phyloP scores from a whole-genome alignment of 2,888 invertebrate genomes.

The Hermaeophaga mercurialis region DNA sequence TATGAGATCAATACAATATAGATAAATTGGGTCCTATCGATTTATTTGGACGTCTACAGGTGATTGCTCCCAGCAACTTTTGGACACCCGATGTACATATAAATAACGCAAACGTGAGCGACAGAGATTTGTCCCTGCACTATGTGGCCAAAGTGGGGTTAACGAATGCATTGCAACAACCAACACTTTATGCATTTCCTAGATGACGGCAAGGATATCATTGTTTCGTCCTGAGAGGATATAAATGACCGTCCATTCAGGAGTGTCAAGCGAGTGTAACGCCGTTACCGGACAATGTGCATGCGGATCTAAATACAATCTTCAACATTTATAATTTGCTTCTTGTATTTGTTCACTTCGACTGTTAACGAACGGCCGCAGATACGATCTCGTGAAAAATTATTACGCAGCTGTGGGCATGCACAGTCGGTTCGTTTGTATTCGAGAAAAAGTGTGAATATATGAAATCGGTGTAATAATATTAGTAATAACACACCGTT shows the following conservation, averaged over 20 bases:
- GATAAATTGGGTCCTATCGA: too few species aligned
- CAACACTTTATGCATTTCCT: slow-evolving; percentile 15
- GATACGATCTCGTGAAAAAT: slow-evolving; percentile 4
- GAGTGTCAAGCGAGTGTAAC: slow-evolving; percentile 19
- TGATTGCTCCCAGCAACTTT: too few species aligned
- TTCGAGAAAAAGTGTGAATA: too few species aligned
- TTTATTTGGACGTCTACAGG: too few species aligned
- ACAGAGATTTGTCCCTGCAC: too few species aligned
- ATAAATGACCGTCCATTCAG: slow-evolving; percentile 20
- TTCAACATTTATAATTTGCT: slow-evolving; percentile 22
- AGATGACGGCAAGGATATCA: slow-evolving; percentile 20
- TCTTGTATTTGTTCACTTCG: slow-evolving; percentile 12
- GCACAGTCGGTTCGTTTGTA: not conserved
- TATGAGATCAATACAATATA: too few species aligned
- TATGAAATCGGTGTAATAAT: too few species aligned
- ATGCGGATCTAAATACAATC: slow-evolving; percentile 18
- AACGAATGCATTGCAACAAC: slow-evolving; percentile 7
- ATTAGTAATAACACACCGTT: too few species aligned
- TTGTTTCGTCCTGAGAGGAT: slow-evolving; percentile 11
- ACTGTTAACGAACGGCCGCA: slow-evolving; percentile 8
- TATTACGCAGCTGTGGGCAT: not conserved
- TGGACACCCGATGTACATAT: too few species aligned
- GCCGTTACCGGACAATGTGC: not conserved
- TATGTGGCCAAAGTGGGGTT: slow-evolving; percentile 8
- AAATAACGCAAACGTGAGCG: too few species aligned